Evolutionary conservation across 2,113 vertebrate species (phyloP).

Genomic region (Coptodon bakossiorum): DNA sequence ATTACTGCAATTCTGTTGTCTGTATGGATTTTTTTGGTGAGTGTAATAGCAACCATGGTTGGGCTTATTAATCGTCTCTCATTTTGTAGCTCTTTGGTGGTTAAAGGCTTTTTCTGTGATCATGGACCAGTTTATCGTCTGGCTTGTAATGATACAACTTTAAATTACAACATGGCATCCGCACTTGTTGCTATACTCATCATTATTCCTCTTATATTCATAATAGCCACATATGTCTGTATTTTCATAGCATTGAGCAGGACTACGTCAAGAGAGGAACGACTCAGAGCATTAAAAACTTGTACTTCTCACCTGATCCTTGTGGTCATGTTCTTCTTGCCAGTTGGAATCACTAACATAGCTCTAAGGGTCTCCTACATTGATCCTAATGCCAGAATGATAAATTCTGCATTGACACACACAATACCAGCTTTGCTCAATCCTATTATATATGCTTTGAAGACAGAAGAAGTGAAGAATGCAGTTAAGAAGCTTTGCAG

Average conservation of each 20-base stretch:
- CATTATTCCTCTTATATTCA: neutral
- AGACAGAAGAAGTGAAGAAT: conserved; percentile 54
- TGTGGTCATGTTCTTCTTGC: neutral
- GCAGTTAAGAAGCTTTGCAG: conserved; percentile 21
- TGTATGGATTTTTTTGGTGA: neutral
- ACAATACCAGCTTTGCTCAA: conserved; percentile 41
- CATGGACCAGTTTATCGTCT: conserved; percentile 33
- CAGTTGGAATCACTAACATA: neutral
- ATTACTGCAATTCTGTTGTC: conserved; percentile 11
- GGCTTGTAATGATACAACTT: conserved; percentile 36
- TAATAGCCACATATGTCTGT: neutral
- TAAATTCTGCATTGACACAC: conserved; percentile 4
- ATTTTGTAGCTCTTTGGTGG: conserved; percentile 55
- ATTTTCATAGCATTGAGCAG: conserved; percentile 18
- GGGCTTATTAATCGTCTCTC: conserved; percentile 40
- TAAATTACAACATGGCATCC: conserved; percentile 4
- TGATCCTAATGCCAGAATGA: neutral
- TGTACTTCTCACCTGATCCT: neutral
- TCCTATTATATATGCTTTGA: conserved; percentile 57
- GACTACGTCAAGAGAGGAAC: conserved; percentile 4
- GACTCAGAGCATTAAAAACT: neutral
- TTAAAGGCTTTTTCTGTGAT: conserved; percentile 61
- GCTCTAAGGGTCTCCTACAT: accelerated
- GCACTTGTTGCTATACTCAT: accelerated
- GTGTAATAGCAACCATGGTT: neutral